Evolutionary conservation across 1,140 invertebrate species (phyloP).

Genomic region (Lutraria rhynchaena): DNA sequence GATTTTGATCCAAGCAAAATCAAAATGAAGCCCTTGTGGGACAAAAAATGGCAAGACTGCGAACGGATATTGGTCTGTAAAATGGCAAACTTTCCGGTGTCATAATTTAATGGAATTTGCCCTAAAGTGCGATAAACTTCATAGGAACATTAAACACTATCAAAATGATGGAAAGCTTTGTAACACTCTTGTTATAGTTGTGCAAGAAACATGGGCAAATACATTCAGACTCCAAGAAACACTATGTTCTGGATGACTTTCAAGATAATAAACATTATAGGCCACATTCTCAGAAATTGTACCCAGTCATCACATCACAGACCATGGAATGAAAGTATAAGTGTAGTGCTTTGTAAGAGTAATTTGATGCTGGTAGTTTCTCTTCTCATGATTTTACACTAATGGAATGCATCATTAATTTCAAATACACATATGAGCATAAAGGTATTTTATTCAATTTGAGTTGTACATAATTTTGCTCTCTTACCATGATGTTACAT

Average conservation of each 20-base stretch:
- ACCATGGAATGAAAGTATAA: no score
- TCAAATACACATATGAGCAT: no score
- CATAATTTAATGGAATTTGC: neutral
- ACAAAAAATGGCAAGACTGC: slow-evolving; percentile 30
- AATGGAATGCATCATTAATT: no score
- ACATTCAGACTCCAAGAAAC: neutral
- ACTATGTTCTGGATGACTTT: slow-evolving; percentile 16
- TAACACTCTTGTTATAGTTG: slow-evolving; percentile 2
- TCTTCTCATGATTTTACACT: no score
- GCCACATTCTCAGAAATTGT: no score
- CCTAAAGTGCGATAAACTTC: slow-evolving; percentile 28
- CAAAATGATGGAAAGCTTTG: neutral
- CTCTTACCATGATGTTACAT: no score
- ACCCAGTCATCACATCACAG: no score
- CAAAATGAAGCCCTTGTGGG: slow-evolving; percentile 29
- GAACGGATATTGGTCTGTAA: neutral
- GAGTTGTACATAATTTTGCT: no score
- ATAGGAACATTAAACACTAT: slow-evolving; percentile 13
- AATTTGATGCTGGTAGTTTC: no score
- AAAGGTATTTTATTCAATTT: no score
- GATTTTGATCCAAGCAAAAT: slow-evolving; percentile 41
- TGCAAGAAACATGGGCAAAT: slow-evolving; percentile 36
- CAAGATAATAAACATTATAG: no score
- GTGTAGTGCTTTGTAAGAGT: no score
- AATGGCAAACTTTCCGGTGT: neutral